Evolutionary conservation across 2,797 vertebrate species (phyloP).

Genomic region (Rhinogobio ventralis): DNA sequence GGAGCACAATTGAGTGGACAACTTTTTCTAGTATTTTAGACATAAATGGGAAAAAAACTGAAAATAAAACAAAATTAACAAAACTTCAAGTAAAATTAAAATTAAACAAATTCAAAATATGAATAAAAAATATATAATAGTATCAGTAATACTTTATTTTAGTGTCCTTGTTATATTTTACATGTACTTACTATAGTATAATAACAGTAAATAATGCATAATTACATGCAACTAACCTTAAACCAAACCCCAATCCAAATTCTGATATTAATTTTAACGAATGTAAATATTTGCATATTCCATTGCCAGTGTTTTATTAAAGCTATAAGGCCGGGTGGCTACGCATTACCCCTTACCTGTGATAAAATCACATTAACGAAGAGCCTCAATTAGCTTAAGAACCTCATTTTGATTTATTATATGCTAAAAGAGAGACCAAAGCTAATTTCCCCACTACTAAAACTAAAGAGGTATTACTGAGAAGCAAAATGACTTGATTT

Average conservation of each 20-base stretch:
- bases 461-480: constrained; percentile 45
- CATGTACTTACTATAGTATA: not conserved
- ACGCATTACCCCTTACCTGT: constrained; percentile 7
- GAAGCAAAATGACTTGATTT: constrained; percentile 66
- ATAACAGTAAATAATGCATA: not conserved
- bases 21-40: too few relatives aligned
- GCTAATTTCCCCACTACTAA: constrained; percentile 24
- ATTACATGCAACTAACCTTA: not conserved
- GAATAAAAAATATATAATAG: not conserved
- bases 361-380: not conserved
- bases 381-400: not conserved
- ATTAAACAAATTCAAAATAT: not conserved
- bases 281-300: not conserved
- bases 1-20: too few relatives aligned
- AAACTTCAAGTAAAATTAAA: not conserved
- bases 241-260: not conserved
- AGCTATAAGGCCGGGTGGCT: not conserved
- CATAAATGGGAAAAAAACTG: too few relatives aligned
- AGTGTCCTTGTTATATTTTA: not conserved
- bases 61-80: too few relatives aligned
- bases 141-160: not conserved
- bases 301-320: not conserved
- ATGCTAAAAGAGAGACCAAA: constrained; percentile 11
- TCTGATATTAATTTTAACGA: not conserved
- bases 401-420: constrained; percentile 20